Percentiles rank a stretch among this genome's conserved stretches.
These are phyloP conservation scores for Dugesia japonica DNA, from an alignment of 2,888 invertebrate species.

Conservation along the genomic window DNA sequence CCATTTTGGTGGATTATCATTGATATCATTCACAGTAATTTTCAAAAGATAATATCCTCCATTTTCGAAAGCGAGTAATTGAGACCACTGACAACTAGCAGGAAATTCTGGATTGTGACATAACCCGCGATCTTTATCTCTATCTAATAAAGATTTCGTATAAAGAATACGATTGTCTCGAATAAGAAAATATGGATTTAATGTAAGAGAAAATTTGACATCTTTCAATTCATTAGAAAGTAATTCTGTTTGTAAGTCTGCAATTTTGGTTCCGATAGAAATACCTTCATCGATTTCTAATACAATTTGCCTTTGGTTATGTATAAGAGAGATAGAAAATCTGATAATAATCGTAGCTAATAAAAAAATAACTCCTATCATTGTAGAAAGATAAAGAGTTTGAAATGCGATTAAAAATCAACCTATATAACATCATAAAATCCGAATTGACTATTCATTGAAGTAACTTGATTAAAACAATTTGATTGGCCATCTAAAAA, in stretches of 20 bases:
- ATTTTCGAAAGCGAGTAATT: neutral
- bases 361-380: neutral
- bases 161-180: neutral
- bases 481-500: neutral
- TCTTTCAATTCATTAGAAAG: neutral
- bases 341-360: neutral
- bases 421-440: neutral
- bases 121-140: constrained; percentile 16
- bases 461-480: neutral
- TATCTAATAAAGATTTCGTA: neutral
- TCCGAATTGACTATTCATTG: neutral
- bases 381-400: neutral
- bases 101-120: neutral
- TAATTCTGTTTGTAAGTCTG: neutral
- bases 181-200: neutral
- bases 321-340: neutral
- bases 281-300: neutral
- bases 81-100: constrained; percentile 10
- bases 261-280: neutral
- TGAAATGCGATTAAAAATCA: neutral
- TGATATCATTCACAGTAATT: constrained; percentile 23
- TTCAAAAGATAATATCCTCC: neutral
- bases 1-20: constrained; percentile 27
- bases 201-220: neutral
- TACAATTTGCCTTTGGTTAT: neutral